phyloP scores from a whole-genome alignment of 2,113 vertebrate species.

The Cnemophilus loriae region DNA sequence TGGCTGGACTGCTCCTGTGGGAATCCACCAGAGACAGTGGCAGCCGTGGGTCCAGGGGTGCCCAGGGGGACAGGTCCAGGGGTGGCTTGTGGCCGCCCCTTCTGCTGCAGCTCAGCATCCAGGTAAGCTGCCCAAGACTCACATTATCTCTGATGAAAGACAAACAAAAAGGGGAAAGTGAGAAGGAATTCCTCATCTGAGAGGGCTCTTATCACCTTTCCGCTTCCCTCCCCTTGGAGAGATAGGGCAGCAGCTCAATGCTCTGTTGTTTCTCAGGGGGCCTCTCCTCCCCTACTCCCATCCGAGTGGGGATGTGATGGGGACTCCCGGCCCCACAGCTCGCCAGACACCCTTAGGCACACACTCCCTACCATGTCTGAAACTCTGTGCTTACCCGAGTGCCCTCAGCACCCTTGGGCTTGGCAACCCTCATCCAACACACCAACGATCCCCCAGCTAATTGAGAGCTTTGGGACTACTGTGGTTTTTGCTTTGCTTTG shows the following conservation, averaged over 20 bases:
- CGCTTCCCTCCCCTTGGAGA: conserved; percentile 59
- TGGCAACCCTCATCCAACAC: background rate
- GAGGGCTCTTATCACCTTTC: conserved; percentile 68
- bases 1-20: background rate
- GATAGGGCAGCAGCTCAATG: conserved; percentile 67
- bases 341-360: background rate
- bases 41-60: accelerated
- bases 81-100: background rate
- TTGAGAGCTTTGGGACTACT: too few species aligned
- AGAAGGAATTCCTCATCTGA: conserved; percentile 67
- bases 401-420: background rate
- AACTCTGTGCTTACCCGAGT: background rate
- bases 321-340: accelerated
- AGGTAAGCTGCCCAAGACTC: background rate
- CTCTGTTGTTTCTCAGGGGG: conserved; percentile 63
- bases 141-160: conserved; percentile 57
- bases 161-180: conserved; percentile 66
- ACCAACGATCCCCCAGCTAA: too few species aligned
- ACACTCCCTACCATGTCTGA: accelerated
- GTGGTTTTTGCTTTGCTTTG: background rate
- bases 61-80: accelerated
- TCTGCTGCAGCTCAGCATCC: background rate
- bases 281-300: background rate
- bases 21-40: background rate
- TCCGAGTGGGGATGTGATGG: accelerated